Conservation (phyloP, 1,140 invertebrate species). For the Eriocheir sinensis region DNA sequence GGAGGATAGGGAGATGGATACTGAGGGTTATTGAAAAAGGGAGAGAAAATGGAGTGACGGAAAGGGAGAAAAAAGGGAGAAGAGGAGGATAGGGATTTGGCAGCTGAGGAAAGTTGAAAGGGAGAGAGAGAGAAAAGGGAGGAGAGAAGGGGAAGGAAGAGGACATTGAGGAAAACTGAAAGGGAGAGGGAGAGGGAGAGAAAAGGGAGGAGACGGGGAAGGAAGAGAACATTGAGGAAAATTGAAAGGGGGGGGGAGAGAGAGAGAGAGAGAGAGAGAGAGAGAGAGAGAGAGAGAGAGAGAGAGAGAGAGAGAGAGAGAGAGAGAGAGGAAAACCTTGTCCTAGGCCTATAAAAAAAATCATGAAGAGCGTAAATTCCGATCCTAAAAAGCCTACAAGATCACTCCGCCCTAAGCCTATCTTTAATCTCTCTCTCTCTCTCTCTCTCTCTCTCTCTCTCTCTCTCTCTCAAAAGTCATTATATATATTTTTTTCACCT, state of each 20-base stretch:
- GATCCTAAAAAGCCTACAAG: neutral
- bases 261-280: neutral
- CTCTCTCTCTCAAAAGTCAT: too few species aligned
- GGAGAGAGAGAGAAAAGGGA: neutral
- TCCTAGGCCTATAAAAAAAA: neutral
- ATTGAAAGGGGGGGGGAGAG: neutral
- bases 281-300: neutral
- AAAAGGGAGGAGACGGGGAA: too few species aligned
- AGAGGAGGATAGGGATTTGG: too few species aligned
- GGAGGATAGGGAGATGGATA: too few species aligned
- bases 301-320: constrained; percentile 10
- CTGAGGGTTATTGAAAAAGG: too few species aligned
- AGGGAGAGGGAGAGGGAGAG: too few species aligned
- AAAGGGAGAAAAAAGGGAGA: too few species aligned
- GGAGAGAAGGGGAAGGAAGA: neutral
- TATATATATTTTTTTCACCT: too few species aligned
- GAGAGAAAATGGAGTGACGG: too few species aligned
- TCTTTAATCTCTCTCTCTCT: constrained; percentile 12
- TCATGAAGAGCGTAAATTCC: neutral
- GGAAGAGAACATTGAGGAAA: too few species aligned
- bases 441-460: neutral
- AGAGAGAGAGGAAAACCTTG: neutral
- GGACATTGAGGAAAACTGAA: too few species aligned
- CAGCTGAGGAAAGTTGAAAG: too few species aligned
- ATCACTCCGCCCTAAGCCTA: neutral